Conservation (phyloP, 2,797 vertebrate genomes). For the Pipistrellus kuhlii region DNA sequence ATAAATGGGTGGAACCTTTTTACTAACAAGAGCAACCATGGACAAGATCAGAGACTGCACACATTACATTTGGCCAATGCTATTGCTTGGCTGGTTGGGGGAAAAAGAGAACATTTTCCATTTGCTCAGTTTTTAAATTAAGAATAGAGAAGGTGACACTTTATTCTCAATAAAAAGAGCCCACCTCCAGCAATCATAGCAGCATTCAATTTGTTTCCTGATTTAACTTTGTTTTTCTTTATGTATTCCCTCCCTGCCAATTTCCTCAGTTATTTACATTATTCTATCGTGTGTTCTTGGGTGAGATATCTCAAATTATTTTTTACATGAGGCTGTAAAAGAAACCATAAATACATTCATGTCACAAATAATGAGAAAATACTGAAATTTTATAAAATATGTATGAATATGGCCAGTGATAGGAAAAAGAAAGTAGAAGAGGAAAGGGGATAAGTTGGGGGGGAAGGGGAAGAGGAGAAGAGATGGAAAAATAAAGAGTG, state of each 20-base stretch:
- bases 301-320: conserved; percentile 25
- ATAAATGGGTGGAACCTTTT: conserved; percentile 42
- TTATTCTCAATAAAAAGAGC: conserved; percentile 46
- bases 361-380: conserved; percentile 60
- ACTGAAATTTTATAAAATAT: not conserved
- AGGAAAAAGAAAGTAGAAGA: not conserved
- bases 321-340: conserved; percentile 38
- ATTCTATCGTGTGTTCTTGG: not conserved
- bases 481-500: not conserved
- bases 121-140: conserved; percentile 40
- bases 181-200: not conserved
- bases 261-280: conserved; percentile 16
- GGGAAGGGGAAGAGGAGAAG: not conserved
- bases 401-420: not conserved
- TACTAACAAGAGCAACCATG: not conserved
- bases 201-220: not conserved
- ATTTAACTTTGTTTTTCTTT: conserved; percentile 57
- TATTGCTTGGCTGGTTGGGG: conserved; percentile 21
- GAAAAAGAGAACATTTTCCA: conserved; percentile 55
- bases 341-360: conserved; percentile 18
- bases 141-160: not conserved
- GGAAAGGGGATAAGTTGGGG: not conserved
- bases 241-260: not conserved
- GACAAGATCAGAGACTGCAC: conserved; percentile 30
- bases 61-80: not conserved